Percentiles rank a stretch among this genome's conserved stretches.
phyloP scores from a whole-genome alignment of 2,797 vertebrate species.

The Sarcoramphus papa region DNA sequence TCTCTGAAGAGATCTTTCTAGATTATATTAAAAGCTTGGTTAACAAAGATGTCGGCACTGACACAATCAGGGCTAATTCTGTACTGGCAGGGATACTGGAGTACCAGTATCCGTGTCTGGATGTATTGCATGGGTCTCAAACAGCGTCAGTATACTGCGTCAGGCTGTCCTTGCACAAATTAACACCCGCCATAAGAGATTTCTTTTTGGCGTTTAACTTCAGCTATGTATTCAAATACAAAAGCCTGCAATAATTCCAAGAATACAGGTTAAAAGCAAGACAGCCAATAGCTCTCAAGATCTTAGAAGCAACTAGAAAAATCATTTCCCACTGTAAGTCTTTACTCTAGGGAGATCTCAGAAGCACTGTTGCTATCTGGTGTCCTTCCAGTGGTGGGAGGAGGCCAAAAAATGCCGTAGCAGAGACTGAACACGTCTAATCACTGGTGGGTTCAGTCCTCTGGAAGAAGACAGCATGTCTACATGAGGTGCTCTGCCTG shows the following conservation, averaged over 20 bases:
- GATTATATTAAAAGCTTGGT: neutral
- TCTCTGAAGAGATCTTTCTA: neutral
- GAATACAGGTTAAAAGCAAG: neutral
- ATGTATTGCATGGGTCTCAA: neutral
- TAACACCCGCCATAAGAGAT: neutral
- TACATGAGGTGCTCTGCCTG: neutral
- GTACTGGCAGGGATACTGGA: neutral
- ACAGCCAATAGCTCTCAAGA: neutral
- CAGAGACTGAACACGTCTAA: neutral
- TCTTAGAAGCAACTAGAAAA: neutral
- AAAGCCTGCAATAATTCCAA: neutral
- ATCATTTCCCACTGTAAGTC: neutral
- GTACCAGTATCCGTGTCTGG: neutral
- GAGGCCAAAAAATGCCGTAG: neutral
- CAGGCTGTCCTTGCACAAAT: neutral
- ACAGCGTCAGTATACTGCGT: neutral
- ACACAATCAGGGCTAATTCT: neutral
- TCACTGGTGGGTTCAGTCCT: neutral
- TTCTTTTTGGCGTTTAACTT: neutral
- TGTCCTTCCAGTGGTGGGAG: conserved; percentile 6
- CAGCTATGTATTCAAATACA: neutral
- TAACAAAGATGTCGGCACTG: neutral
- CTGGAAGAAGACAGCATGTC: neutral
- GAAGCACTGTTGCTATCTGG: neutral
- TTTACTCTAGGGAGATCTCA: neutral